Percentiles rank a stretch among this genome's conserved stretches.
phyloP scores from a whole-genome alignment of 2,113 vertebrate genomes.

The Blennius ocellaris region DNA sequence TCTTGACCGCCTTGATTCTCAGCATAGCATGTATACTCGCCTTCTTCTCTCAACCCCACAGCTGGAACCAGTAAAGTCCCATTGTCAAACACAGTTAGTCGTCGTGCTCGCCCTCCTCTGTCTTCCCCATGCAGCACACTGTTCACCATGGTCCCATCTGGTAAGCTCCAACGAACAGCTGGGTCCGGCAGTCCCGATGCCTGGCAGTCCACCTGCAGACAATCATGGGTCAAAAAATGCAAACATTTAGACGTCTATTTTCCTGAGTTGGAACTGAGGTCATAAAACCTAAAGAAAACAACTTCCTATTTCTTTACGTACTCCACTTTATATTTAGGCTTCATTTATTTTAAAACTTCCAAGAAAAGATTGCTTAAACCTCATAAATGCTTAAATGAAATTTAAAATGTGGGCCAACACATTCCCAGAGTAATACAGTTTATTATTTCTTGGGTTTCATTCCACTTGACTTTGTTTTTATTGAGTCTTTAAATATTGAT shows the following conservation, averaged over 20 bases:
- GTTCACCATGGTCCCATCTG: slow-evolving; percentile 92
- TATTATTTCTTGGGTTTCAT: slow-evolving; percentile 21
- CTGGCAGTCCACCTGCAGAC: slow-evolving; percentile 88
- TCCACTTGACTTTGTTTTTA: slow-evolving; percentile 33
- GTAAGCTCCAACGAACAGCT: slow-evolving; percentile 91
- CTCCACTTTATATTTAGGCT: neutral
- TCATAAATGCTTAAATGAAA: slow-evolving; percentile 36
- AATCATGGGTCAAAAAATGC: slow-evolving; percentile 14
- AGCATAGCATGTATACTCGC: slow-evolving; percentile 93
- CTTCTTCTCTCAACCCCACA: slow-evolving; percentile 87
- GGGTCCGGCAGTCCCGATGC: slow-evolving; percentile 93
- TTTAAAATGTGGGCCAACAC: slow-evolving; percentile 17
- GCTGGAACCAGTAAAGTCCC: slow-evolving; percentile 92
- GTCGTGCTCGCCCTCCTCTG: slow-evolving; percentile 77
- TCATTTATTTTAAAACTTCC: neutral
- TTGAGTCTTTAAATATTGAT: slow-evolving; percentile 51
- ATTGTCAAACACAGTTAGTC: slow-evolving; percentile 91
- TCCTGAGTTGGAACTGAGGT: neutral
- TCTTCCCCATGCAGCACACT: slow-evolving; percentile 86
- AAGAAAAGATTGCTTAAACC: neutral
- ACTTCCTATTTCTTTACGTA: neutral
- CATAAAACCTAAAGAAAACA: neutral
- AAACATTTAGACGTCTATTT: neutral
- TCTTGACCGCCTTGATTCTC: slow-evolving; percentile 93
- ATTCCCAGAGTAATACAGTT: neutral